Conservation (phyloP, 2,797 vertebrate species). For the Moxostoma hubbsi region DNA sequence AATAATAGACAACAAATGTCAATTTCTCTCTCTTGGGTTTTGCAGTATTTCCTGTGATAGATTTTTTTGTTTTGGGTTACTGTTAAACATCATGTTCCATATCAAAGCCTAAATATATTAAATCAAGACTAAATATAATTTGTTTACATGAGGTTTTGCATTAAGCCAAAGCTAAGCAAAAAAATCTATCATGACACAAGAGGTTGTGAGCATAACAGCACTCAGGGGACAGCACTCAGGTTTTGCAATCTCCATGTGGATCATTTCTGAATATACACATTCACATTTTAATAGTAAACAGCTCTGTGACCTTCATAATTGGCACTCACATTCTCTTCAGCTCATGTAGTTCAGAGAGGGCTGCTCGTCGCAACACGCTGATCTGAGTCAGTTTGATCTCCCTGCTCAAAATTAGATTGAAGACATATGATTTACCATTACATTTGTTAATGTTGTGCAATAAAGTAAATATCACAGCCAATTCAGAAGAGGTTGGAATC, state of each 20-base stretch:
- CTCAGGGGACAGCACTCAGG: neutral
- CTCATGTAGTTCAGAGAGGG: conserved; percentile 55
- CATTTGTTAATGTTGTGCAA: conserved; percentile 7
- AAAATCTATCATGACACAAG: neutral
- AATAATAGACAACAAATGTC: no score
- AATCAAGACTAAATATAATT: conserved; percentile 62
- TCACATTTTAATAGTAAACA: conserved; percentile 25
- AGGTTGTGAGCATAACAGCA: neutral
- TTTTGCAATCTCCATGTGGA: conserved; percentile 20
- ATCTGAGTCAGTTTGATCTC: conserved; percentile 62
- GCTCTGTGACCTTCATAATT: conserved; percentile 9
- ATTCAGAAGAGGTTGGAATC: conserved; percentile 1
- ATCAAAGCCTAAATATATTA: conserved; percentile 66
- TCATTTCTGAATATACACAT: conserved; percentile 2
- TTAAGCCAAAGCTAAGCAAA: neutral
- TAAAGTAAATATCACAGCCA: conserved; percentile 13
- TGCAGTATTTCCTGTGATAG: conserved; percentile 51
- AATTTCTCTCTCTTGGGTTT: neutral
- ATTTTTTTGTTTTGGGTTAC: conserved; percentile 65
- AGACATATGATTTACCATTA: conserved; percentile 27
- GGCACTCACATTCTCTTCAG: conserved; percentile 60
- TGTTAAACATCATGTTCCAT: conserved; percentile 59
- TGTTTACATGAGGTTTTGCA: conserved; percentile 31
- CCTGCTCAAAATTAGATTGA: conserved; percentile 38
- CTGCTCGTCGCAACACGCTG: conserved; percentile 35